A percentile compares a stretch with the other conserved stretches of the same genome.
Evolutionary conservation across 2,888 invertebrate species (phyloP).

Genomic region (Ectemnius lituratus): DNA sequence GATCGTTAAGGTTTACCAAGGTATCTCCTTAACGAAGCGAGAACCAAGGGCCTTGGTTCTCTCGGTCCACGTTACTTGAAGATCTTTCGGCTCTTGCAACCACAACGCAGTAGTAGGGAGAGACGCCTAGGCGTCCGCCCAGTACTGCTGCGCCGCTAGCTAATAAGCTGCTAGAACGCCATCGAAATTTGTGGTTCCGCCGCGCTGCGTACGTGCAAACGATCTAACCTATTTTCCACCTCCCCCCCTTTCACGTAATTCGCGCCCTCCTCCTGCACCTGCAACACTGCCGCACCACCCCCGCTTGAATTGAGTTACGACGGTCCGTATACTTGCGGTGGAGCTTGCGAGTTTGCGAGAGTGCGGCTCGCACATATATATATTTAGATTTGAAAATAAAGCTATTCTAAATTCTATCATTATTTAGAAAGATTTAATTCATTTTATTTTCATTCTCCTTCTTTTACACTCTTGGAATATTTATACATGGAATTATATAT

Average conservation of each 20-base stretch:
- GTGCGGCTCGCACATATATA: no score
- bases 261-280: neutral
- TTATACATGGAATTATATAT: no score
- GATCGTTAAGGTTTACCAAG: slow-evolving; percentile 37
- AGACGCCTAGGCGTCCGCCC: neutral
- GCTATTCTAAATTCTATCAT: neutral
- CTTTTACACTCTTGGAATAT: no score
- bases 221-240: neutral
- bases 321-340: slow-evolving; percentile 2
- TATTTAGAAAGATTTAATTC: no score
- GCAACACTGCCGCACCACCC: neutral
- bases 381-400: neutral
- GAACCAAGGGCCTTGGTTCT: neutral
- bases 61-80: no score
- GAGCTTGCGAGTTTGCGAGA: neutral
- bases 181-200: slow-evolving; percentile 67
- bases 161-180: slow-evolving; percentile 69
- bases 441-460: no score
- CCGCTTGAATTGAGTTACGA: slow-evolving; percentile 5
- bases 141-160: slow-evolving; percentile 44
- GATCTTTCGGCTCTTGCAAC: neutral
- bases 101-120: neutral
- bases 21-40: slow-evolving; percentile 46
- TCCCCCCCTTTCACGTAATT: neutral
- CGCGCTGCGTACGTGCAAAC: slow-evolving; percentile 13